Evolutionary conservation across 2,888 invertebrate genomes (phyloP).

Genomic region (Melanotus villosus): DNA sequence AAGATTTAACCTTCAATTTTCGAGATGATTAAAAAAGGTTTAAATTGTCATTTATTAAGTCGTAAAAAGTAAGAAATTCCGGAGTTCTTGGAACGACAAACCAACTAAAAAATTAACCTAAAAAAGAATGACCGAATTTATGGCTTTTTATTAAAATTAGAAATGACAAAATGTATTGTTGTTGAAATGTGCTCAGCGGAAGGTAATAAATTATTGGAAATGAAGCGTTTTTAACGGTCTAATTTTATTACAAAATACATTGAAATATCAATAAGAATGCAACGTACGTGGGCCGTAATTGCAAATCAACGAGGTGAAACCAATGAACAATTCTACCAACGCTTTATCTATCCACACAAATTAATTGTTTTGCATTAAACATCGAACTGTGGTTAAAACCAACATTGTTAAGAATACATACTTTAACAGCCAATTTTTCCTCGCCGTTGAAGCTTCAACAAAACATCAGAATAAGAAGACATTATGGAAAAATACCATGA

Average conservation of each 20-base stretch:
- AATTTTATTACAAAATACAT: background rate
- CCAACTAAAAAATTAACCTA: no score
- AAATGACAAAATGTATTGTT: no score
- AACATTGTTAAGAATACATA: no score
- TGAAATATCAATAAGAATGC: background rate
- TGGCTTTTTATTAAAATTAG: background rate
- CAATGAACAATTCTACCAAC: slow-evolving; percentile 15
- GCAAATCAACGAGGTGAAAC: slow-evolving; percentile 6
- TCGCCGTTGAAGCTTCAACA: background rate
- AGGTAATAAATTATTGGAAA: background rate
- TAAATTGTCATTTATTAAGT: no score
- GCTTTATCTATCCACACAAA: background rate
- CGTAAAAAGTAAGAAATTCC: no score
- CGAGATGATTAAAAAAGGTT: no score
- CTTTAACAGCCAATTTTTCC: no score
- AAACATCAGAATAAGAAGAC: background rate
- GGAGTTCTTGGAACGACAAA: no score
- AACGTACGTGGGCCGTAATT: background rate
- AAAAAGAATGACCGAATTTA: background rate
- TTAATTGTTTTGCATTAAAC: background rate
- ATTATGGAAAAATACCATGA: background rate
- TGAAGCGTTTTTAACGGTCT: background rate
- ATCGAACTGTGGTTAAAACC: no score
- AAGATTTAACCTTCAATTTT: no score
- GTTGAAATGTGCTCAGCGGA: no score